Base-by-base conservation (phyloP, 2,797 vertebrate species). In the Anniella stebbinsi region DNA sequence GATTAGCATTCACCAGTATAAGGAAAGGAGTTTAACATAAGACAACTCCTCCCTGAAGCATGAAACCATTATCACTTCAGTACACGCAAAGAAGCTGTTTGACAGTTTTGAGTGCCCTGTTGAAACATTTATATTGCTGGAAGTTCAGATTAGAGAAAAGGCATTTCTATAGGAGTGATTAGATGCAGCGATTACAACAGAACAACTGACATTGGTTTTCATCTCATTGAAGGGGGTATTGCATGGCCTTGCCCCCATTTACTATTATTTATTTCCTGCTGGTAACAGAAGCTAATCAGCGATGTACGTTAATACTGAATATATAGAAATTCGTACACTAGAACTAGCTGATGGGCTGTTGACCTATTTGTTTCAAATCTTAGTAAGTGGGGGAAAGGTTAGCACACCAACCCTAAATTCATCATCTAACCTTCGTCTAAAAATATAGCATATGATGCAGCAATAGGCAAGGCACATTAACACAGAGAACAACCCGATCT, bases 61-160 rank as follows among this genome's bases (percentile, higher is more conserved):
- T 69, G 93, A 92, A 95, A 69, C 12, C 87, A 92, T 92, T 91
- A 80, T 94, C 17, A 92, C 94, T 94, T 89, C 92, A 90, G 23
- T 92, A 80, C 87, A 86, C 83, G 89, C 23, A 76, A 63, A 95
- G 90, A 33, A 95, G 91, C 91, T 87, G 10, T 94, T 95, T 95
- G 85, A 83, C 41, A 88, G 95, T 94, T 84, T 18, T 85, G 38
- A 95, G 48, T 41, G 41, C 92, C 87, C 66, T 91, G 33, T 93
- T 93, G 93, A 93, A 91, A 48, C 57, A 89, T 88, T 95, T 94
- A 38, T 78, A 88, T 89, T 80, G 86, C 25, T 25, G 2, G 51
- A 91, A 93, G 69, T 93, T 92, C 78, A 94, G 86, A 91, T 95
- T 95, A 94, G 73, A 91, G 91, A 95, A 93, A 87, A 2, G 45